These are phyloP conservation scores for Cynaeus angustus DNA, from an alignment of 2,888 invertebrate species.

Conservation along the genomic window DNA sequence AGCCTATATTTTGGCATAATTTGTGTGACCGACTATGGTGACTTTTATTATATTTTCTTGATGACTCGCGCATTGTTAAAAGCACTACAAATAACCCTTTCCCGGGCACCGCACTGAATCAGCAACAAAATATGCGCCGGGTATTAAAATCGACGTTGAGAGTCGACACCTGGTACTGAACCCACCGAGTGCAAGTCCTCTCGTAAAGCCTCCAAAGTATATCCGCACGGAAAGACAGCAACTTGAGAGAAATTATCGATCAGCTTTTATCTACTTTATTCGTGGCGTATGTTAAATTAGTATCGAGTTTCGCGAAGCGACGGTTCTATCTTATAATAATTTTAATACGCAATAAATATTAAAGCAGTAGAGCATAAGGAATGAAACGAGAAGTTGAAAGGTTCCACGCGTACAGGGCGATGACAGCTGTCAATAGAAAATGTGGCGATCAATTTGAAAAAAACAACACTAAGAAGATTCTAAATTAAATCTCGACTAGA, in stretches of 20 bases:
- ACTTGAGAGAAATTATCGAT: slow-evolving; percentile 56
- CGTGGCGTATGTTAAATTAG: slow-evolving; percentile 44
- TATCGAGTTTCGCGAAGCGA: slow-evolving; percentile 47
- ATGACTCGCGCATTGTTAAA: slow-evolving; percentile 10
- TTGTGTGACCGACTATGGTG: background rate
- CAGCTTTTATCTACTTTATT: slow-evolving; percentile 45
- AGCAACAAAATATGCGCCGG: slow-evolving; percentile 33
- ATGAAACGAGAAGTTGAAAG: background rate
- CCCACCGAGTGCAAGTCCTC: slow-evolving; percentile 31
- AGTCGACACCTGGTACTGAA: slow-evolving; percentile 57
- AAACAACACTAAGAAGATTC: background rate
- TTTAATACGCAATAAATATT: slow-evolving; percentile 48
- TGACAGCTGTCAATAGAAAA: slow-evolving; percentile 27
- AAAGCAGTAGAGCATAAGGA: slow-evolving; percentile 17
- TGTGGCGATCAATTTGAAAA: background rate
- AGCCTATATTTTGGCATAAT: no score
- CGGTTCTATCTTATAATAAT: slow-evolving; percentile 30
- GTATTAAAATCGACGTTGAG: slow-evolving; percentile 58
- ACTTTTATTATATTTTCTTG: background rate
- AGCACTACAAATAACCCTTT: slow-evolving; percentile 5
- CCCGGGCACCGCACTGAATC: slow-evolving; percentile 9
- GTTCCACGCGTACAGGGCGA: background rate
- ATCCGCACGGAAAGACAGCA: slow-evolving; percentile 12
- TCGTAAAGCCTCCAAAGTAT: slow-evolving; percentile 45
- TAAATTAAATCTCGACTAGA: background rate